phyloP scores from a whole-genome alignment of 92 coral and sea anemone genomes.

The Ricordea florida region DNA sequence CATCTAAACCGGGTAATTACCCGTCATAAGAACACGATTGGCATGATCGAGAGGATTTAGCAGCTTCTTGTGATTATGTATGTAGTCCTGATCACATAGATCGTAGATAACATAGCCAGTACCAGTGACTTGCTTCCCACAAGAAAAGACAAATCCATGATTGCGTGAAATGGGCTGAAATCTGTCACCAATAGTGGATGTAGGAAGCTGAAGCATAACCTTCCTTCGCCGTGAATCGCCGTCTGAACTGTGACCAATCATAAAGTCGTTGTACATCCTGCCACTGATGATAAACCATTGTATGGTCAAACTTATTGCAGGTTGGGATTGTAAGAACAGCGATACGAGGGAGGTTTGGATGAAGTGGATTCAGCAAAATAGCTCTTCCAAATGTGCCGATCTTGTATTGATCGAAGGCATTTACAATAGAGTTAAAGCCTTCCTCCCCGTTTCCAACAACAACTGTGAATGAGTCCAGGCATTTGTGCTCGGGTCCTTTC shows the following conservation, averaged over 20 bases:
- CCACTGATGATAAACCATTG: slow-evolving; percentile 44
- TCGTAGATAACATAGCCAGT: slow-evolving; percentile 15
- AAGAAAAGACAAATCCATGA: slow-evolving; percentile 28
- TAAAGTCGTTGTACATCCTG: slow-evolving; percentile 40
- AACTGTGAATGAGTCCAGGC: slow-evolving; percentile 44
- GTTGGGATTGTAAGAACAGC: slow-evolving; percentile 53
- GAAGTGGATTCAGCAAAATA: slow-evolving; percentile 49
- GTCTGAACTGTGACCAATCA: slow-evolving; percentile 45
- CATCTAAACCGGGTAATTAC: slow-evolving; percentile 13
- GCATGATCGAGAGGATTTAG: slow-evolving; percentile 26
- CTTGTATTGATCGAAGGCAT: slow-evolving; percentile 34
- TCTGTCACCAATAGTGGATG: slow-evolving; percentile 14
- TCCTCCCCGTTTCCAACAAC: slow-evolving; percentile 50
- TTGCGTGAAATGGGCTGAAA: slow-evolving; percentile 20
- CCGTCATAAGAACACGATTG: slow-evolving; percentile 13
- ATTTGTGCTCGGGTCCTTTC: slow-evolving; percentile 18
- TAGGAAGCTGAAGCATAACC: slow-evolving; percentile 45
- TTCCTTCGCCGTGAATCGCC: slow-evolving; percentile 38
- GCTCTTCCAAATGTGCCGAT: slow-evolving; percentile 35
- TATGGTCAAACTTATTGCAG: slow-evolving; percentile 42
- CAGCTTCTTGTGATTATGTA: slow-evolving; percentile 32
- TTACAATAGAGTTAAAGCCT: slow-evolving; percentile 27
- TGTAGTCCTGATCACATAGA: slow-evolving; percentile 37
- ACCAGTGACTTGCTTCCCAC: slow-evolving; percentile 18
- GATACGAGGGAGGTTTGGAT: slow-evolving; percentile 35